These are phyloP conservation scores for Rhagium mordax DNA, from an alignment of 2,888 invertebrate genomes.

Conservation along the genomic window DNA sequence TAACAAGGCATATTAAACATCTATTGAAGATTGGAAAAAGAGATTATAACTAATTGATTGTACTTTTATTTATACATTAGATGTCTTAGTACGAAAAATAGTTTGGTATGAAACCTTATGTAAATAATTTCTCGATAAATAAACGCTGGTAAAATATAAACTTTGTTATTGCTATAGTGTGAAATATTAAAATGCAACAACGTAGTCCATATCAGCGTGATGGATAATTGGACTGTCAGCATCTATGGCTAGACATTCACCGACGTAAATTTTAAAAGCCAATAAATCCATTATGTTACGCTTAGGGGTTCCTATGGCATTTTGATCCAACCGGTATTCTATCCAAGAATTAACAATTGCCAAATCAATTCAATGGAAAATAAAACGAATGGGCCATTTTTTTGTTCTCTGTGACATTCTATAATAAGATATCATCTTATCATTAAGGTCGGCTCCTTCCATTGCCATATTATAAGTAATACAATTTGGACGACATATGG, in stretches of 20 bases:
- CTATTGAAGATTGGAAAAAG: too few relatives aligned
- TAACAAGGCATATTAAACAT: too few relatives aligned
- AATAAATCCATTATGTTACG: constrained; percentile 1
- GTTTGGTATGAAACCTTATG: too few relatives aligned
- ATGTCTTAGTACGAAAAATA: too few relatives aligned
- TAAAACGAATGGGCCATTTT: constrained; percentile 14
- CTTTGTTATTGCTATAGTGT: too few relatives aligned
- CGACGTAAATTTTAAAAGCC: constrained; percentile 13
- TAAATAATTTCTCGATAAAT: too few relatives aligned
- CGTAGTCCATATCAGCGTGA: neutral
- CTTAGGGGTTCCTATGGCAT: constrained; percentile 1
- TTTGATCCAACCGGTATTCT: constrained; percentile 12
- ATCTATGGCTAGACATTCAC: constrained; percentile 5
- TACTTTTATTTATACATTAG: too few relatives aligned
- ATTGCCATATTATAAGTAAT: constrained; percentile 7
- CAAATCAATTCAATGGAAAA: constrained; percentile 13
- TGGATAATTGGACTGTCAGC: neutral
- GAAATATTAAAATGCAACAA: too few relatives aligned
- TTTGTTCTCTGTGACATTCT: constrained; percentile 9
- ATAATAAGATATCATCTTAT: constrained; percentile 16
- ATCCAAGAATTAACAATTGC: constrained; percentile 16
- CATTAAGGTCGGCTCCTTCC: neutral
- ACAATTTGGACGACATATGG: neutral
- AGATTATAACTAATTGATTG: too few relatives aligned
- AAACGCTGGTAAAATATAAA: too few relatives aligned